Evolutionary conservation across 2,888 invertebrate genomes (phyloP).

Genomic region (Pheosia tremula): DNA sequence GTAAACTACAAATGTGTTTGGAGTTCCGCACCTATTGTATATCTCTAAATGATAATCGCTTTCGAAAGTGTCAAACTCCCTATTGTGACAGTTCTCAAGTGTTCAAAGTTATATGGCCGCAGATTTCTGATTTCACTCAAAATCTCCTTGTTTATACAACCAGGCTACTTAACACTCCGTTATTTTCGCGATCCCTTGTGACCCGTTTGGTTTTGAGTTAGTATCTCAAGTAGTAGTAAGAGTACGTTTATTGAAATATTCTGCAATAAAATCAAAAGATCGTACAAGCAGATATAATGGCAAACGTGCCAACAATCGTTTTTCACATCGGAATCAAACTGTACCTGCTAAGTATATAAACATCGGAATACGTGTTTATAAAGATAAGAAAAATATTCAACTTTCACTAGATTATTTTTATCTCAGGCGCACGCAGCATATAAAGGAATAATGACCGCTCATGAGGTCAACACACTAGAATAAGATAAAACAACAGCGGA

Average conservation of each 20-base stretch:
- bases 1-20: conserved; percentile 10
- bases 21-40: not conserved
- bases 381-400: conserved; percentile 30
- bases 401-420: conserved; percentile 52
- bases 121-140: not conserved
- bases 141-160: not conserved
- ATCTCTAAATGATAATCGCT: not conserved
- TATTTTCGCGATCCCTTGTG: not conserved
- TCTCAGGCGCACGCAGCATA: conserved; percentile 21
- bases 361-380: conserved; percentile 8
- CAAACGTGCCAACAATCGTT: not conserved
- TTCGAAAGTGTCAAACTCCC: not conserved
- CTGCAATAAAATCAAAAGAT: no score
- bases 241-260: not conserved
- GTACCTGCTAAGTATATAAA: not conserved
- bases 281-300: not conserved
- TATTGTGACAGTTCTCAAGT: no score
- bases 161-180: not conserved
- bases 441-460: conserved; percentile 33
- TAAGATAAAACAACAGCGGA: conserved; percentile 35
- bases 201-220: not conserved
- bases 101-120: no score
- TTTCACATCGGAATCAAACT: not conserved
- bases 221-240: not conserved
- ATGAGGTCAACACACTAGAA: conserved; percentile 45